These are phyloP conservation scores for Drosophila leontia DNA, from an alignment of 1,140 invertebrate genomes.

Conservation along the genomic window DNA sequence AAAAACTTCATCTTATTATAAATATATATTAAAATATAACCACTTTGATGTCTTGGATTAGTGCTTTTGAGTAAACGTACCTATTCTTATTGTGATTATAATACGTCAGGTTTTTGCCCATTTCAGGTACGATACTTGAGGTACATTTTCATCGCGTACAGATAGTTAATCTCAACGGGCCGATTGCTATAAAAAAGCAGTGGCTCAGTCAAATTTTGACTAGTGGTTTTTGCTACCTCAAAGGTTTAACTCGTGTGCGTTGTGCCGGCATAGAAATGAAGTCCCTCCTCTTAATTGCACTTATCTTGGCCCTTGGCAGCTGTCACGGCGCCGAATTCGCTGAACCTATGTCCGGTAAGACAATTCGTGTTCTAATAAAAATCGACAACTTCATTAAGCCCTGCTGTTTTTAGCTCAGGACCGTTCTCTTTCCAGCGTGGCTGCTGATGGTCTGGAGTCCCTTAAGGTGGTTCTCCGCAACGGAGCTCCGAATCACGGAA, in stretches of 20 bases:
- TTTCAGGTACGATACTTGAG: background rate
- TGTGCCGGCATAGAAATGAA: constrained; percentile 59
- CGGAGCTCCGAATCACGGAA: constrained; percentile 55
- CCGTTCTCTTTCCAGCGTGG: constrained; percentile 59
- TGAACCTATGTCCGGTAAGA: constrained; percentile 54
- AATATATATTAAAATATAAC: background rate
- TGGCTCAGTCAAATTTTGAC: background rate
- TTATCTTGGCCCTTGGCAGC: constrained; percentile 46
- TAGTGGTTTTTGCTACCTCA: constrained; percentile 16
- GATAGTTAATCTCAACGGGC: constrained; percentile 46
- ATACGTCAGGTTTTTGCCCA: no score
- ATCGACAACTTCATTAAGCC: background rate
- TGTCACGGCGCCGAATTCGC: constrained; percentile 43
- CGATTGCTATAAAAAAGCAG: constrained; percentile 55
- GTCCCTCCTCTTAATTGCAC: constrained; percentile 44
- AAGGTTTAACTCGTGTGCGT: constrained; percentile 9
- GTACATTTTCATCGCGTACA: constrained; percentile 6
- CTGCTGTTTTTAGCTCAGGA: constrained; percentile 37
- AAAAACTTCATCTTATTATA: background rate
- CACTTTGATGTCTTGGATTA: background rate
- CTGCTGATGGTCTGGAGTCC: constrained; percentile 49
- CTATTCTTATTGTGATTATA: no score
- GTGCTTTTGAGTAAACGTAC: background rate
- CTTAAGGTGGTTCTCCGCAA: constrained; percentile 54
- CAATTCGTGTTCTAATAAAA: no score